Evolutionary conservation across 35 echinoderm and acorn worm species (phyloP).

Genomic region (Patiria miniata): DNA sequence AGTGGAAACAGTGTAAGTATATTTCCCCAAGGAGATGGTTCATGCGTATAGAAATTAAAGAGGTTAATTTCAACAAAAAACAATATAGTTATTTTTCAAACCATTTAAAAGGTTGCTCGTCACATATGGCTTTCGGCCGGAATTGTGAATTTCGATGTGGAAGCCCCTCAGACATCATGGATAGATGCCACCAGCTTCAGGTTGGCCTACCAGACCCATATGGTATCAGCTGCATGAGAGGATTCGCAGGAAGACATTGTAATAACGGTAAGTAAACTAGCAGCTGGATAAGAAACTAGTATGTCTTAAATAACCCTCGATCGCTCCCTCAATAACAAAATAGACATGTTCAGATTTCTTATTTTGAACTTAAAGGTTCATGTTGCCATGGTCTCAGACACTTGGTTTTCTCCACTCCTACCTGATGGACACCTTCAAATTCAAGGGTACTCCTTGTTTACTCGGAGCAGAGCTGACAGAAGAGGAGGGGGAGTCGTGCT

Average conservation of each 20-base stretch:
- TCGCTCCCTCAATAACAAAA: no score
- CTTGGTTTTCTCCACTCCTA: neutral
- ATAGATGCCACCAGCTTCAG: neutral
- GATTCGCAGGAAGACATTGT: neutral
- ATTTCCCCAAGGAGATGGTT: no score
- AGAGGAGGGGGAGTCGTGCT: neutral
- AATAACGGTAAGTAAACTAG: neutral
- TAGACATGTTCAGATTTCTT: no score
- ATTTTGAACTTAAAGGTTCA: neutral
- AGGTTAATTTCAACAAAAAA: no score
- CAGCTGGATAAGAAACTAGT: no score
- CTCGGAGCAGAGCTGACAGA: neutral
- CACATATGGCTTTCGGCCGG: neutral
- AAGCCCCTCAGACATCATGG: neutral
- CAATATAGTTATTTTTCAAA: no score
- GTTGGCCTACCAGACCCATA: neutral
- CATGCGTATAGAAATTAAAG: no score
- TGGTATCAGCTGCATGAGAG: constrained; percentile 1
- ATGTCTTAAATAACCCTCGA: no score
- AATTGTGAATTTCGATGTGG: constrained; percentile 24
- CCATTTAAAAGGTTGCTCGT: no score
- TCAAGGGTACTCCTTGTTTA: neutral
- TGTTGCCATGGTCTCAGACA: neutral
- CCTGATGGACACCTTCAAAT: neutral
- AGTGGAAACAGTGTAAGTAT: no score